A percentile compares a stretch with the other conserved stretches of the same genome.
These are phyloP conservation scores for Sebastes itinus DNA, from an alignment of 2,797 vertebrate genomes.

Conservation along the genomic window DNA sequence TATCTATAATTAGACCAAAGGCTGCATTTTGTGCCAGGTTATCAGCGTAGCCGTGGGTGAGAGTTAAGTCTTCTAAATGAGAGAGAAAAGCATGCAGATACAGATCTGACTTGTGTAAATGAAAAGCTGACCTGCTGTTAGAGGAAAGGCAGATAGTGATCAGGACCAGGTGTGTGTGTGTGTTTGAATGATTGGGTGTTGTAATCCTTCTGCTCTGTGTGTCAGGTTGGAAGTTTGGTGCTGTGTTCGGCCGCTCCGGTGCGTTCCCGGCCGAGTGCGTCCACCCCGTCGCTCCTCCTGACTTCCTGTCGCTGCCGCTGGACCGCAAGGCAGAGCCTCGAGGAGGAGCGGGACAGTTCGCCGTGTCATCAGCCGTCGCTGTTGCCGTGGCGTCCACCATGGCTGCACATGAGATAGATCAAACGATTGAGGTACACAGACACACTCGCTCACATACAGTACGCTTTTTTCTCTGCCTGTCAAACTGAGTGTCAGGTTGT, in stretches of 20 bases:
- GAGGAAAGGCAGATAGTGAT: slow-evolving; percentile 4
- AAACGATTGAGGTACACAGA: slow-evolving; percentile 85
- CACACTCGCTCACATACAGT: neutral
- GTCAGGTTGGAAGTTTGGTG: slow-evolving; percentile 95
- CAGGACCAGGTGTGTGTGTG: neutral
- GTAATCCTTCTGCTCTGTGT: neutral
- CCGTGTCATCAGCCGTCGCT: slow-evolving; percentile 83
- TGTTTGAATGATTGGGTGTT: neutral
- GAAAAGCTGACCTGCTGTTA: slow-evolving; percentile 17
- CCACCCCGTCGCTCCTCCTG: slow-evolving; percentile 88
- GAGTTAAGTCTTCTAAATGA: slow-evolving; percentile 17
- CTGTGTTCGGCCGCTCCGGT: slow-evolving; percentile 88
- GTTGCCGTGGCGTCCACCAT: slow-evolving; percentile 89
- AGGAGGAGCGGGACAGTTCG: slow-evolving; percentile 85
- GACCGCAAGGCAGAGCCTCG: slow-evolving; percentile 85
- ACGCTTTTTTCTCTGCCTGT: neutral
- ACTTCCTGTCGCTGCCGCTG: slow-evolving; percentile 87
- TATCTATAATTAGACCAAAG: slow-evolving; percentile 15
- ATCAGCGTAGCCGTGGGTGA: neutral
- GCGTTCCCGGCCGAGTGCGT: slow-evolving; percentile 88
- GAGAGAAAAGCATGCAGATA: slow-evolving; percentile 25
- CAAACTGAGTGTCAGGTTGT: neutral
- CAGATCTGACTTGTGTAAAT: slow-evolving; percentile 17
- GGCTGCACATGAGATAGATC: slow-evolving; percentile 90
- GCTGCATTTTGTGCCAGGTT: slow-evolving; percentile 9